A percentile compares a stretch with the other conserved stretches of the same genome.
These are phyloP conservation scores for Zaprionus africanus DNA, from an alignment of 1,140 invertebrate species.

Conservation along the genomic window DNA sequence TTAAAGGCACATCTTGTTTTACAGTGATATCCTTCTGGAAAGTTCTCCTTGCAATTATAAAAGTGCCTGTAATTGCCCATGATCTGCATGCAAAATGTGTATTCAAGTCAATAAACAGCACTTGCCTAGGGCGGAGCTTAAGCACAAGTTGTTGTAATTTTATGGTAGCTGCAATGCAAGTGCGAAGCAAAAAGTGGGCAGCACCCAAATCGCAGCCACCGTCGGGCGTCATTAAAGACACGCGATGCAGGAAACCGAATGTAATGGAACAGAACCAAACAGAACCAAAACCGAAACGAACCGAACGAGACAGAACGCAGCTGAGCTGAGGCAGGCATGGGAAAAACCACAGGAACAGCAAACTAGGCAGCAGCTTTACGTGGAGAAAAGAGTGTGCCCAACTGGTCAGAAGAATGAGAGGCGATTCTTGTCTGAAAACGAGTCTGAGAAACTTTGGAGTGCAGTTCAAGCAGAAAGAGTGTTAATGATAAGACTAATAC, in stretches of 20 bases:
- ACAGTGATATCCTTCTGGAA: too few relatives aligned
- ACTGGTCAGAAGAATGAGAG: neutral
- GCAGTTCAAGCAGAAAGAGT: neutral
- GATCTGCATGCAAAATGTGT: neutral
- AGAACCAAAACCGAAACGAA: constrained; percentile 7
- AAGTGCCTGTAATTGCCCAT: neutral
- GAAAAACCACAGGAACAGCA: neutral
- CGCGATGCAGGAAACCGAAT: constrained; percentile 33
- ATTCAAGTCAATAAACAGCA: neutral
- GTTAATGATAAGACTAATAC: neutral
- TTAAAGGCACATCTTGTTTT: too few relatives aligned
- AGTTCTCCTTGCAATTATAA: neutral
- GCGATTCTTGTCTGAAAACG: neutral
- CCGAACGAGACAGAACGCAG: neutral
- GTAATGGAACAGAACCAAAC: constrained; percentile 27
- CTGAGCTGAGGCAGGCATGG: neutral
- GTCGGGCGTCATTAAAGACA: constrained; percentile 39
- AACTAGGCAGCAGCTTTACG: too few relatives aligned
- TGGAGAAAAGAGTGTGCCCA: too few relatives aligned
- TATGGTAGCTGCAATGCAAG: constrained; percentile 39
- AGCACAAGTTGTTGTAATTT: constrained; percentile 28
- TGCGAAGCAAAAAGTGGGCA: constrained; percentile 22
- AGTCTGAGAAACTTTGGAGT: neutral
- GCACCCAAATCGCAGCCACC: constrained; percentile 35
- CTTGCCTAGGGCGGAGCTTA: neutral